Percentiles rank a stretch among this genome's conserved stretches.
Conservation (phyloP, 2,888 invertebrate genomes). For the Ptilodon capucinus region DNA sequence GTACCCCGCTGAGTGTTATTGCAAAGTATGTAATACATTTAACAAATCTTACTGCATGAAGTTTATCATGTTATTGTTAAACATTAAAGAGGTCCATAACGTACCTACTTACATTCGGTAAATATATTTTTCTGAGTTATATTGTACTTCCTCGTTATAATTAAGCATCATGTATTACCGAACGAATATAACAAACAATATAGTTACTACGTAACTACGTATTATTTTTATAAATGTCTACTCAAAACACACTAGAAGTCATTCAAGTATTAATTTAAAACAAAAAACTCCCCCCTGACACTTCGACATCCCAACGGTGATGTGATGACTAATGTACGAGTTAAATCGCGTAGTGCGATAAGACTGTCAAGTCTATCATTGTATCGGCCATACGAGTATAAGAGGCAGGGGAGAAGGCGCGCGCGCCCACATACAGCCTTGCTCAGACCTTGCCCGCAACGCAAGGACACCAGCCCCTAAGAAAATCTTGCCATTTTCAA, state of each 20-base stretch:
- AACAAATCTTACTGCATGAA: not conserved
- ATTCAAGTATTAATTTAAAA: no score
- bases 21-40: not conserved
- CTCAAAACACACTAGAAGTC: no score
- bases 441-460: conserved; percentile 73
- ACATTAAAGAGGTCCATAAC: not conserved
- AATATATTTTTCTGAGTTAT: not conserved
- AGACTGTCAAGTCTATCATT: conserved; percentile 47
- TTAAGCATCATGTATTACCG: no score
- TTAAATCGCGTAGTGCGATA: conserved; percentile 44
- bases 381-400: conserved; percentile 52
- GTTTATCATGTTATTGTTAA: not conserved
- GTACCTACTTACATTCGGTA: not conserved
- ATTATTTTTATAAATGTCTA: no score
- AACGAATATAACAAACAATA: no score
- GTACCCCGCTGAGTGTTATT: not conserved
- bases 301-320: not conserved
- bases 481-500: conserved; percentile 70
- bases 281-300: not conserved
- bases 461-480: conserved; percentile 78
- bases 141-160: no score
- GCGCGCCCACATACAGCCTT: conserved; percentile 68
- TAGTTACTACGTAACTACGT: no score
- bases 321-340: not conserved
- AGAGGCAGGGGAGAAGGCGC: conserved; percentile 67